Percentiles rank a stretch among this genome's conserved stretches.
These are phyloP conservation scores for Thymelicus acteon DNA, from an alignment of 2,888 invertebrate species.

Conservation along the genomic window DNA sequence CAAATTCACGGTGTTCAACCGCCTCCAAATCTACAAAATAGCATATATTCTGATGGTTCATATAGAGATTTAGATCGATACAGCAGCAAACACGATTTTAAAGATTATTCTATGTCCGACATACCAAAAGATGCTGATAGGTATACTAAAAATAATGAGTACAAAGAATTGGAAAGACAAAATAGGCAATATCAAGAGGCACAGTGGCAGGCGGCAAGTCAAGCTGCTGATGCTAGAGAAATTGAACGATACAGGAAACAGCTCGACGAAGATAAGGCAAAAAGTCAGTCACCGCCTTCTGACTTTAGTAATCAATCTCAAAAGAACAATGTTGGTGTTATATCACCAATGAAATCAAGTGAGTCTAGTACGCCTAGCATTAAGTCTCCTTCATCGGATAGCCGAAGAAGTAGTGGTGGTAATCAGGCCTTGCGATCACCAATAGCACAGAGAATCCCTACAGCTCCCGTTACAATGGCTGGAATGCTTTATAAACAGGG, in stretches of 20 bases:
- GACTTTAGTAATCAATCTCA: slow-evolving; percentile 66
- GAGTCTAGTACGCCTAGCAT: slow-evolving; percentile 77
- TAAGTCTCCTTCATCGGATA: slow-evolving; percentile 80
- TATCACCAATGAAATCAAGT: slow-evolving; percentile 79
- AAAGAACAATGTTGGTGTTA: slow-evolving; percentile 60
- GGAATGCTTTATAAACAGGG: slow-evolving; percentile 97
- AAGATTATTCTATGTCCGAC: slow-evolving; percentile 71
- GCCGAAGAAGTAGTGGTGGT: slow-evolving; percentile 79
- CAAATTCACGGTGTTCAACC: slow-evolving; percentile 85
- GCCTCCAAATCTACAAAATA: slow-evolving; percentile 78
- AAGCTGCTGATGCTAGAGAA: slow-evolving; percentile 66
- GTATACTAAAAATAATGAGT: slow-evolving; percentile 73
- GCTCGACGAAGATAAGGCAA: slow-evolving; percentile 65
- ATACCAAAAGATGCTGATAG: slow-evolving; percentile 72
- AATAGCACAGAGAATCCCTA: slow-evolving; percentile 92
- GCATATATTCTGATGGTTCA: slow-evolving; percentile 77
- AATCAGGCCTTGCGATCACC: slow-evolving; percentile 91
- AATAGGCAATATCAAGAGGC: slow-evolving; percentile 69
- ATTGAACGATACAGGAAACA: slow-evolving; percentile 65
- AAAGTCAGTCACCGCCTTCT: slow-evolving; percentile 66
- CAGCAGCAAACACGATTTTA: slow-evolving; percentile 76
- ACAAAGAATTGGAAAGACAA: slow-evolving; percentile 70
- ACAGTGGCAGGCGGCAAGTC: slow-evolving; percentile 71
- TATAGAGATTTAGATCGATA: slow-evolving; percentile 78
- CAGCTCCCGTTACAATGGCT: slow-evolving; percentile 93